Evolutionary conservation across 2,797 vertebrate genomes (phyloP).

Genomic region (Gila robusta): DNA sequence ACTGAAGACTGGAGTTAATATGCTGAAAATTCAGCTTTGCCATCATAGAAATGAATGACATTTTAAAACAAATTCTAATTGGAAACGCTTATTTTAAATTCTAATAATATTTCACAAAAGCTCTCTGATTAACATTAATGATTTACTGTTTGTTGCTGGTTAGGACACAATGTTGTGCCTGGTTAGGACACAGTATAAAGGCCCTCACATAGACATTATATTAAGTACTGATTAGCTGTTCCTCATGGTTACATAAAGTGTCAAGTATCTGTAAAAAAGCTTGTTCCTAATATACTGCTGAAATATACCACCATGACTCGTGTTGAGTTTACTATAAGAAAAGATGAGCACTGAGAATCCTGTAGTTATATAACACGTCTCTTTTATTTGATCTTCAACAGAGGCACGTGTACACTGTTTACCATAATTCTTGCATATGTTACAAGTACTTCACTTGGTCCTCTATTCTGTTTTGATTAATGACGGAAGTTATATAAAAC

Average conservation of each 20-base stretch:
- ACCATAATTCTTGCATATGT: background rate
- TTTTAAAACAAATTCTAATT: no score
- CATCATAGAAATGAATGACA: no score
- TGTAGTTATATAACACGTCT: slow-evolving; percentile 13
- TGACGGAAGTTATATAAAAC: background rate
- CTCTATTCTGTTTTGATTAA: background rate
- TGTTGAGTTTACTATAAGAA: slow-evolving; percentile 9
- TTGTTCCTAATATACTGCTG: background rate
- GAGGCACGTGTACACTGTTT: background rate
- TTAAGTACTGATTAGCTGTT: background rate
- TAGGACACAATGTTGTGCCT: background rate
- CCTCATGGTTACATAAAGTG: slow-evolving; percentile 33
- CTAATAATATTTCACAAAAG: background rate
- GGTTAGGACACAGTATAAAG: background rate
- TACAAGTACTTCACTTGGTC: background rate
- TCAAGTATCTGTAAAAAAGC: slow-evolving; percentile 17
- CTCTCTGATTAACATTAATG: background rate
- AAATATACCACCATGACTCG: background rate
- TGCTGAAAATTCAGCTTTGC: no score
- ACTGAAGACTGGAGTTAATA: no score
- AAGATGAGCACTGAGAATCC: background rate
- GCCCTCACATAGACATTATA: background rate
- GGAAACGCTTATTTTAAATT: no score
- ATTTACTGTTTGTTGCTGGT: background rate
- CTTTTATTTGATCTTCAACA: background rate